A percentile compares a stretch with the other conserved stretches of the same genome.
Conservation (phyloP, 2,113 vertebrate species). For the Phodopus roborovskii region DNA sequence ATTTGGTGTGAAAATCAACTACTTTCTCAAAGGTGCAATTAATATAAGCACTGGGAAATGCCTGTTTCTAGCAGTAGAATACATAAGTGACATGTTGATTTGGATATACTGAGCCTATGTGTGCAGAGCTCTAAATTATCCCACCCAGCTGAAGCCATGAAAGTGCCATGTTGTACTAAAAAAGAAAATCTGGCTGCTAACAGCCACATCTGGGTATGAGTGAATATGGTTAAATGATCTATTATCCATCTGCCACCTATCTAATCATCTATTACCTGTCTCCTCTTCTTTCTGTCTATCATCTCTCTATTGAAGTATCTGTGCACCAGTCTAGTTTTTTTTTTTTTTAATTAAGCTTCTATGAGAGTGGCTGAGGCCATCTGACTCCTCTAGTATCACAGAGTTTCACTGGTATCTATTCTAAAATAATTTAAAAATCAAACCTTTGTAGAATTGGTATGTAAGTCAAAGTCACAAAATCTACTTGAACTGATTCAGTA, state of each 20-base stretch:
- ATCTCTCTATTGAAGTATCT: background rate
- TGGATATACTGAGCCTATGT: background rate
- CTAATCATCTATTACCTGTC: background rate
- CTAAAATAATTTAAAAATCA: background rate
- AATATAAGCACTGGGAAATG: background rate
- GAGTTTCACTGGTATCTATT: background rate
- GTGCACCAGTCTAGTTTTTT: background rate
- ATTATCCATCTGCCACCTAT: background rate
- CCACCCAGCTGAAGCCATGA: background rate
- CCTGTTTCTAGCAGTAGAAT: background rate
- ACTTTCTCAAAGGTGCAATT: background rate
- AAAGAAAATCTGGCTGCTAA: background rate
- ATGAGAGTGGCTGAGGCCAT: background rate
- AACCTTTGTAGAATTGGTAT: background rate
- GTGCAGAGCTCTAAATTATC: background rate
- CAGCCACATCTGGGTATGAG: background rate
- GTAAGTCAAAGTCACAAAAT: slow-evolving; percentile 17
- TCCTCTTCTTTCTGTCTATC: background rate
- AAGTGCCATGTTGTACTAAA: background rate
- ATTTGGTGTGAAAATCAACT: background rate
- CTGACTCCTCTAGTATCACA: background rate
- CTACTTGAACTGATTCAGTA: background rate
- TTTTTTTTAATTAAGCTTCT: background rate
- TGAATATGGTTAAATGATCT: background rate
- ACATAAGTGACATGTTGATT: background rate